A percentile compares a stretch with the other conserved stretches of the same genome.
Conservation (phyloP, 2,888 invertebrate species). For the Buathra laborator region DNA sequence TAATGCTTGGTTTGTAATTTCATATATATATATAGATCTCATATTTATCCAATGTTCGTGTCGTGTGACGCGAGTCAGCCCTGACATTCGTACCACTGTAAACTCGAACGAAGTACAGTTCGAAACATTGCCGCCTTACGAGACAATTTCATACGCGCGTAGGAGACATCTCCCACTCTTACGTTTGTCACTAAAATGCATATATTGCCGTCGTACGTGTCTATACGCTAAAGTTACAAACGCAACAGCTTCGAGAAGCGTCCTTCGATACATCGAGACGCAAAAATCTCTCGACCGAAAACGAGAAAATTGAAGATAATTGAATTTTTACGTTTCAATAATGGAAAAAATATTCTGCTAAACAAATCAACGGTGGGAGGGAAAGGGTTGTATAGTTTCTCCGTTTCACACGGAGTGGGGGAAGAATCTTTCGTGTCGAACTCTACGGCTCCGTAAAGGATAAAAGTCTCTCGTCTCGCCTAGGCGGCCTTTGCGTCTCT, state of each 20-base stretch:
- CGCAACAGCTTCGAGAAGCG: not conserved
- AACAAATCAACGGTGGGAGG: not conserved
- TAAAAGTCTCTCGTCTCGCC: constrained; percentile 17
- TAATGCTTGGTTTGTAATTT: too few species aligned
- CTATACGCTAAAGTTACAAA: too few species aligned
- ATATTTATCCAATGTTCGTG: not conserved
- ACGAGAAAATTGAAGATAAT: not conserved
- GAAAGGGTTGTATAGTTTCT: not conserved
- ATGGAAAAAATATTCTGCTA: not conserved
- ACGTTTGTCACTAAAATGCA: not conserved
- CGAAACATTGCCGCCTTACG: constrained; percentile 66
- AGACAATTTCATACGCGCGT: constrained; percentile 31
- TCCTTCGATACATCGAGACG: not conserved
- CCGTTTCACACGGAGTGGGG: not conserved
- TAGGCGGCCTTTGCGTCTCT: constrained; percentile 15
- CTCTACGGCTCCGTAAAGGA: constrained; percentile 12
- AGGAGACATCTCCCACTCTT: not conserved
- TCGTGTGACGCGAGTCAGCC: constrained; percentile 76
- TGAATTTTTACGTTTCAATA: not conserved
- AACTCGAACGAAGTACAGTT: constrained; percentile 73
- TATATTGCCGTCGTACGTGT: too few species aligned
- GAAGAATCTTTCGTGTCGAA: constrained; percentile 4
- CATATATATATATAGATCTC: not conserved
- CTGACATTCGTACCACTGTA: constrained; percentile 76
- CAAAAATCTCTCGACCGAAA: not conserved